phyloP scores from a whole-genome alignment of 2,797 vertebrate genomes.

The Schizothorax lantsangensis region DNA sequence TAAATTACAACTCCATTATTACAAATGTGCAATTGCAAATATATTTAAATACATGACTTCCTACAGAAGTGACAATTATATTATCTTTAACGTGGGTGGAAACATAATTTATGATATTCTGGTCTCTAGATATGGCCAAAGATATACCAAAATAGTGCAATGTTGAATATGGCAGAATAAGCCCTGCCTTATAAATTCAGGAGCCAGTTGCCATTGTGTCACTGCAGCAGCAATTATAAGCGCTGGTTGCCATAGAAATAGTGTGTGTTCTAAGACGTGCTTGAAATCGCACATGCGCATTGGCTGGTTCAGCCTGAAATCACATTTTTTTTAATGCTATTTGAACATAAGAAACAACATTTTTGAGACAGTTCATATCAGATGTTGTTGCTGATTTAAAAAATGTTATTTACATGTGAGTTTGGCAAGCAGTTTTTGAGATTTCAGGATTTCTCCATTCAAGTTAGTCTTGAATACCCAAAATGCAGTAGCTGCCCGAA shows the following conservation, averaged over 20 bases:
- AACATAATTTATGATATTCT: not conserved
- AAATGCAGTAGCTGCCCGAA: not conserved
- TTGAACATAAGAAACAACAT: not conserved
- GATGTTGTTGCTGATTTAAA: not conserved
- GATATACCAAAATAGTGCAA: not conserved
- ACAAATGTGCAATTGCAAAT: not conserved
- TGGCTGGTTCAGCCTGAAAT: not conserved
- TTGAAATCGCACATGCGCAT: not conserved
- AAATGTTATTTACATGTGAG: no score
- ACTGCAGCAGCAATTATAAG: not conserved
- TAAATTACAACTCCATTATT: not conserved
- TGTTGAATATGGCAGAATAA: not conserved
- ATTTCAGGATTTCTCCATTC: not conserved
- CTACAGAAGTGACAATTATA: not conserved
- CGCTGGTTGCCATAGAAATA: no score
- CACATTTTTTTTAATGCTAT: not conserved
- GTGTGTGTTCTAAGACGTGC: no score
- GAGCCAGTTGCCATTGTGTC: not conserved
- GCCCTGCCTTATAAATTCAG: not conserved
- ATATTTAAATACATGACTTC: not conserved
- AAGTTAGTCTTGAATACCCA: no score
- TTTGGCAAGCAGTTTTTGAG: not conserved
- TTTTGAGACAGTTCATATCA: not conserved
- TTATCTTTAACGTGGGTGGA: not conserved
- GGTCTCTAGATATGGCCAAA: not conserved